Evolutionary conservation across 2,888 invertebrate species (phyloP), one percentile per base, ranked within the genome.

Genomic region (Mythimna loreyi): DNA sequence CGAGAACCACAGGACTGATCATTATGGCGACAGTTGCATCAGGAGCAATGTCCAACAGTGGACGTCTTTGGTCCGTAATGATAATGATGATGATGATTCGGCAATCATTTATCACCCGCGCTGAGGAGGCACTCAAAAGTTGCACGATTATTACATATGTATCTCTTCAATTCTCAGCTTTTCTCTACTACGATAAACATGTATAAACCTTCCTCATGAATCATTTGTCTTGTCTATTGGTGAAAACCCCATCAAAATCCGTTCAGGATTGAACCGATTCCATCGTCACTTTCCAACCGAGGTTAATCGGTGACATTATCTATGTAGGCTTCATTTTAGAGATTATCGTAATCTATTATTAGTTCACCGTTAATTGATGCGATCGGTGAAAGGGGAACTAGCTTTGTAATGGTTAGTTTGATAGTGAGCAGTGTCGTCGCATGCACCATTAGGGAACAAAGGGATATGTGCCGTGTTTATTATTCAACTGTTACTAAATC

Each of bases 261-360:
- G 6, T 19, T 19, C 40, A 40, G 16, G 40, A 6, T 16, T 40
- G 28, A 60, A 79, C 36, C 65, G 62, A 70, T 69, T 59, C 25
- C 23, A 63, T 40, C 53, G 28, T 56, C 62, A 76, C 43, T 75
- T 66, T 11, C 55, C 59, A 23, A 56, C 25, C 8, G 67, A 52
- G 21, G 61, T 56, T 67, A 72, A 72, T 78, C 78, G 61, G 25
- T 67, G 53, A 49, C 59, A 78, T 43, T 40, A 67, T 57, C 67
- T 63, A 25, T 19, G 50, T 61, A 61, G 40, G 62, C 43, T 59
- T 57, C n/a, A 49, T 58, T 23, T 61, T 19, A 11, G 23, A 61
- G 60, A 73, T 68, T 67, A 73, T 61, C 64, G 21, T 67, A 45
- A 73, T 61, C 49, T 64, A 65, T 76, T 56, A 66, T 58, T 66